Evolutionary conservation across 2,888 invertebrate species (phyloP), one percentile per base, ranked within the genome.

Genomic region (Drosophila prolongata): DNA sequence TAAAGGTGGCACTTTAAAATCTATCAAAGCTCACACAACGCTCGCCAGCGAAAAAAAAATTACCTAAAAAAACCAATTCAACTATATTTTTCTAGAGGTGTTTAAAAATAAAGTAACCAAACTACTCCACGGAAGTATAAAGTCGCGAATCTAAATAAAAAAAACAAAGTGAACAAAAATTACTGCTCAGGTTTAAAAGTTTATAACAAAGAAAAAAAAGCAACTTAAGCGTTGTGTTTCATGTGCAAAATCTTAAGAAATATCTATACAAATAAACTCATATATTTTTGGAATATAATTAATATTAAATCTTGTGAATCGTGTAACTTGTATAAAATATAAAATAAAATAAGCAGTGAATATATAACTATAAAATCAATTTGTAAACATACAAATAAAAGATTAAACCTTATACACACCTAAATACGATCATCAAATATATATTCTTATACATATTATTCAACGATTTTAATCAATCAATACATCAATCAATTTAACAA

Each of bases 271-370:
- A 11, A 64, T n/a, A 75, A 44, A 78, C n/a, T 49, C 46, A 81
- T 80, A 79, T 85, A 81, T 82, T 82, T 82, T 82, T 81, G 82
- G 82, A 85, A 69, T 55, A 47, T 38, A 68, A 76, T 62, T 66
- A 73, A 55, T 40, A 61, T 50, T 60, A 71, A 49, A 59, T 60
- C 49, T 60, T 60, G 57, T 47, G 55, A 54, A 53, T 44, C 54
- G 72, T 65, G 57, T 53, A 68, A 68, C 40, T 46, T 43, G 24
- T 50, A 47, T 42, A 52, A 49, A 49, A 34, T 54, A 76, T 43
- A 54, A 38, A 59, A 53, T 70, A 58, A 11, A 14, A 37, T 55
- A 55, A 38, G 46, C 44, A 52, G 37, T 47, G 55, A 35, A 52
- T 16, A 57, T n/a, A 65, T 30, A 52, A 42, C 46, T 42, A 19